These are phyloP conservation scores for Rhynchopsitta pachyrhyncha DNA, from an alignment of 2,113 vertebrate species.

Conservation along the genomic window DNA sequence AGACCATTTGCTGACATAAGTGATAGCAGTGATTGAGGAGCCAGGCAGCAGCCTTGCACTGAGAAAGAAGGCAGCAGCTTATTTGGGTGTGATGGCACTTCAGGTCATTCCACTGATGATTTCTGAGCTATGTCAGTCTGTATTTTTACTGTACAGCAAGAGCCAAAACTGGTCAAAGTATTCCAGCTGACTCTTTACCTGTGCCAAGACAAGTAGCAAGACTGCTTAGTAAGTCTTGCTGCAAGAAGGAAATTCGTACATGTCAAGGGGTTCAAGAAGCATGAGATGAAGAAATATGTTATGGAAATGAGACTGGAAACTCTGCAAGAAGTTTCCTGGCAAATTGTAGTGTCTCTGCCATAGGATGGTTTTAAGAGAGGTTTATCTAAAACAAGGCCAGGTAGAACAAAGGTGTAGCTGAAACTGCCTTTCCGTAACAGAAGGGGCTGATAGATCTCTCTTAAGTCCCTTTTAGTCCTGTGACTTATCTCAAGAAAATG, in stretches of 20 bases:
- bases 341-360: not conserved
- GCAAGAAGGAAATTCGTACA: rapidly evolving
- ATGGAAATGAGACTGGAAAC: not conserved
- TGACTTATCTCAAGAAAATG: not conserved
- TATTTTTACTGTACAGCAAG: not conserved
- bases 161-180: not conserved
- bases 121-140: not conserved
- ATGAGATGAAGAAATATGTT: not conserved
- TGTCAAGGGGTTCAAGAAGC: rapidly evolving
- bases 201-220: not conserved
- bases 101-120: not conserved
- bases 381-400: not conserved
- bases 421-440: not conserved
- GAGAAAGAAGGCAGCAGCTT: not conserved
- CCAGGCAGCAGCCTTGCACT: not conserved
- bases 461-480: not conserved
- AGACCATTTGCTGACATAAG: not conserved
- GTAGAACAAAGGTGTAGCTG: not conserved
- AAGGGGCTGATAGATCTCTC: not conserved
- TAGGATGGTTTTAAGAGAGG: not conserved
- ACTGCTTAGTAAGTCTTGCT: not conserved
- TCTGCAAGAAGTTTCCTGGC: not conserved
- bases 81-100: not conserved
- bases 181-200: not conserved
- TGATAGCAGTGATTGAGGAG: not conserved